Base-by-base conservation (phyloP, 2,113 vertebrate species). In the Centropristis striata region DNA sequence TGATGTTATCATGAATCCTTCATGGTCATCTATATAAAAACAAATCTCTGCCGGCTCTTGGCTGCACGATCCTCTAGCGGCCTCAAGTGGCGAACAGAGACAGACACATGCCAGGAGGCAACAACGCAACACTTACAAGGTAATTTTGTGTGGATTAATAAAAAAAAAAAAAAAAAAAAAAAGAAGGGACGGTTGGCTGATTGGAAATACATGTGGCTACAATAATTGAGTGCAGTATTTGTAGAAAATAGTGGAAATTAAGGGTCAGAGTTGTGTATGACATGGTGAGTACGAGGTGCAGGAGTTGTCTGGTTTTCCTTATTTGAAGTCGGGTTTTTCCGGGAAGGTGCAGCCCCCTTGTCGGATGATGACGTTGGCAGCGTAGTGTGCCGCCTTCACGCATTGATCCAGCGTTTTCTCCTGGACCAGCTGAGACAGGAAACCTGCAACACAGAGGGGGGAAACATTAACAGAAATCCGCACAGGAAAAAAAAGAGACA, bases 261-360 rank as follows among this genome's bases (percentile, higher is more conserved):
- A 49, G 23, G 16, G n/a, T 82, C 36, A 46, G 64, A 74, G 39
- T 61, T 64, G 57, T 32, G 23, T 65, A 47, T 58, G 53, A 70
- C 39, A 28, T 28, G 23, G 21, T 46, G 59, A 69, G 32, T 28
- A 16, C 44, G 68, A 67, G 61, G 78, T 63, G 70, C 76, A n/a
- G 55, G 71, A 21, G 60, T 25, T 82, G 80, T 78, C 65, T 57
- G 44, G 58, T 36, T 25, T 41, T 82, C 58, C 86, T 99, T 94
- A 98, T 66, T 96, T 96, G 92, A 99, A 99, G 86, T 98, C 94
- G 0, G 98, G 97, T 86, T 97, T 98, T 90, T 98, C 98, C 50
- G 98, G 98, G 84, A 99, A 98, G 64, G 97, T 99, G 88, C 98
- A 99, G n/a, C 98, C 98, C 2, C 96, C 94, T 32, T 93, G 94